These are phyloP conservation scores for Oryzias curvinotus DNA, from an alignment of 2,113 vertebrate genomes.

Conservation along the genomic window DNA sequence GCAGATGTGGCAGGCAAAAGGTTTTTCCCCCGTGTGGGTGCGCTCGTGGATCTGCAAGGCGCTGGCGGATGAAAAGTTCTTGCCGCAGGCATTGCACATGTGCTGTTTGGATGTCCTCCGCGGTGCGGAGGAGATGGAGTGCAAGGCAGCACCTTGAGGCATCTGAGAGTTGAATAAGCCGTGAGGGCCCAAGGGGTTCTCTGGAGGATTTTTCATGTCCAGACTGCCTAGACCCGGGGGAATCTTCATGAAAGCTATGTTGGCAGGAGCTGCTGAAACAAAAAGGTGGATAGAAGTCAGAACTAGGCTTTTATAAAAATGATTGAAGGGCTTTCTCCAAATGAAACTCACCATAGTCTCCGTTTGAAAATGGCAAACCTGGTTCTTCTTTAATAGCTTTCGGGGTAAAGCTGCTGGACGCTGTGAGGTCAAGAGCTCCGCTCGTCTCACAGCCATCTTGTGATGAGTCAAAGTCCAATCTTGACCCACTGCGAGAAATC, in stretches of 20 bases:
- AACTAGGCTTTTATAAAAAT: neutral
- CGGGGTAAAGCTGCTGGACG: conserved; percentile 77
- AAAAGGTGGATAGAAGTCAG: neutral
- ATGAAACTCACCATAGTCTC: conserved; percentile 80
- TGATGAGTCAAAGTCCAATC: conserved; percentile 71
- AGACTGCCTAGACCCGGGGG: conserved; percentile 87
- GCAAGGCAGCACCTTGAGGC: conserved; percentile 78
- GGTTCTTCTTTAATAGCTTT: conserved; percentile 85
- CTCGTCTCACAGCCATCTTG: conserved; percentile 80
- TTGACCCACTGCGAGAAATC: conserved; percentile 49
- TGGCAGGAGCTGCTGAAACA: conserved; percentile 75
- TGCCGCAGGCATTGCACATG: conserved; percentile 86
- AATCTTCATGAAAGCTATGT: conserved; percentile 81
- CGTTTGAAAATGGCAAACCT: conserved; percentile 76
- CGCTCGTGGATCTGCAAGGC: conserved; percentile 97
- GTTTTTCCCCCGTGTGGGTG: conserved; percentile 97
- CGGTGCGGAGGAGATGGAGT: conserved; percentile 73
- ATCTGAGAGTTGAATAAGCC: conserved; percentile 81
- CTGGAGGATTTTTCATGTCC: conserved; percentile 84
- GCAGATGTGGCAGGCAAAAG: conserved; percentile 92
- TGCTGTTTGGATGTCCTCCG: conserved; percentile 92
- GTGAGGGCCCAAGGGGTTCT: conserved; percentile 78
- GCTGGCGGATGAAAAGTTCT: conserved; percentile 97
- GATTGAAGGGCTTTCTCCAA: too few relatives aligned
- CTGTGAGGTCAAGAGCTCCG: conserved; percentile 89